Percentiles rank a stretch among this genome's conserved stretches.
phyloP scores from a whole-genome alignment of 1,140 invertebrate species.

The Brachionus koreanus region DNA sequence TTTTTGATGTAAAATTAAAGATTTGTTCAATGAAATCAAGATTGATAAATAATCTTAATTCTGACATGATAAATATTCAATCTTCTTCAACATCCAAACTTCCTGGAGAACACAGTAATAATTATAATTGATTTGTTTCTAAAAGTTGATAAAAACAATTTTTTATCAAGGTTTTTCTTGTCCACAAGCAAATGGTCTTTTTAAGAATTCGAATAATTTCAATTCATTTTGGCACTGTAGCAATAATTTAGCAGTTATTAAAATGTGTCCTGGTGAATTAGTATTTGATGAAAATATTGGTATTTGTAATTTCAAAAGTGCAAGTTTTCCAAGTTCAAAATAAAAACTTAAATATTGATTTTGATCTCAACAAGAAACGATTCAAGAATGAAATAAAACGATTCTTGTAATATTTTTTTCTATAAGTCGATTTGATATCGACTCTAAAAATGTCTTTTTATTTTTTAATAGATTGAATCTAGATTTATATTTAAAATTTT shows the following conservation, averaged over 20 bases:
- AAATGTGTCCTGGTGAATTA: background rate
- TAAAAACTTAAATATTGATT: background rate
- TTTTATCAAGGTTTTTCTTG: background rate
- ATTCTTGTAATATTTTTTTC: too few relatives aligned
- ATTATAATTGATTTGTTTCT: background rate
- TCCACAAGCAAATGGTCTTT: background rate
- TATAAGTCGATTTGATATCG: too few relatives aligned
- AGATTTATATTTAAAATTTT: too few relatives aligned
- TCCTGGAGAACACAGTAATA: background rate
- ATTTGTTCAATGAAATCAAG: background rate
- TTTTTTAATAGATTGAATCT: too few relatives aligned
- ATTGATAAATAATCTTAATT: too few relatives aligned
- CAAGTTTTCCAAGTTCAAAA: background rate
- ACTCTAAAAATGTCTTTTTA: too few relatives aligned
- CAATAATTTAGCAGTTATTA: background rate
- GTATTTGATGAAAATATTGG: background rate
- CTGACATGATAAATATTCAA: background rate
- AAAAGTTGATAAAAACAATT: too few relatives aligned
- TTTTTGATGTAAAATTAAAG: background rate
- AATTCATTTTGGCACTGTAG: conserved; percentile 1
- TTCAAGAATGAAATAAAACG: background rate
- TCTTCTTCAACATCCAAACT: background rate
- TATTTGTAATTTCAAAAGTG: background rate
- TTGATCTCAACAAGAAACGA: background rate
- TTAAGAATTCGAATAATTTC: background rate